Evolutionary conservation across 1,140 invertebrate species (phyloP).

Genomic region (Lepidostoma basale): DNA sequence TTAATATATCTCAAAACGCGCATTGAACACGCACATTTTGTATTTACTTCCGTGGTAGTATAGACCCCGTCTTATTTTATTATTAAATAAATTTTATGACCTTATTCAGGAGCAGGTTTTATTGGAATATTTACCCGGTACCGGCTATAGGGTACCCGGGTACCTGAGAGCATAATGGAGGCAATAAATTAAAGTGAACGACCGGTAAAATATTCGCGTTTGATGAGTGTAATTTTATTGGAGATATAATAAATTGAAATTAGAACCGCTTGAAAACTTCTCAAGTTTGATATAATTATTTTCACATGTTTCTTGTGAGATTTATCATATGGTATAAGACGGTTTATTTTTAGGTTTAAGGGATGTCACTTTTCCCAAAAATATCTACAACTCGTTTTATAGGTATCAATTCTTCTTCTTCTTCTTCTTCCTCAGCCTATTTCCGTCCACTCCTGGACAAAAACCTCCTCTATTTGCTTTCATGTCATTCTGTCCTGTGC

Average conservation of each 20-base stretch:
- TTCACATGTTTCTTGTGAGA: not conserved
- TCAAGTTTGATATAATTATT: constrained; percentile 2
- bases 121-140: constrained; percentile 30
- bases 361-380: too few species aligned
- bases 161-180: constrained; percentile 25
- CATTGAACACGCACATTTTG: too few species aligned
- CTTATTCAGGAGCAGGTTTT: constrained; percentile 25
- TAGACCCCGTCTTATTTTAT: constrained; percentile 21
- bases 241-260: constrained; percentile 13
- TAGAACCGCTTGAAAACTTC: constrained; percentile 5
- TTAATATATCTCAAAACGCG: too few species aligned
- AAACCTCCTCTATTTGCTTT: too few species aligned
- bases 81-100: constrained; percentile 21
- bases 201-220: constrained; percentile 32
- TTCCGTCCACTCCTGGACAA: too few species aligned
- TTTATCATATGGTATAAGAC: too few species aligned
- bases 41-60: not conserved
- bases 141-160: too few species aligned
- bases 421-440: too few species aligned
- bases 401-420: too few species aligned
- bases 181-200: constrained; percentile 27
- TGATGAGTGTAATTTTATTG: constrained; percentile 24
- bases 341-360: too few species aligned
- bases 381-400: too few species aligned
- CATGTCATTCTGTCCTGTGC: too few species aligned